Percentiles rank a stretch among this genome's conserved stretches.
Evolutionary conservation across 2,113 vertebrate species (phyloP).

Genomic region (Perccottus glenii): DNA sequence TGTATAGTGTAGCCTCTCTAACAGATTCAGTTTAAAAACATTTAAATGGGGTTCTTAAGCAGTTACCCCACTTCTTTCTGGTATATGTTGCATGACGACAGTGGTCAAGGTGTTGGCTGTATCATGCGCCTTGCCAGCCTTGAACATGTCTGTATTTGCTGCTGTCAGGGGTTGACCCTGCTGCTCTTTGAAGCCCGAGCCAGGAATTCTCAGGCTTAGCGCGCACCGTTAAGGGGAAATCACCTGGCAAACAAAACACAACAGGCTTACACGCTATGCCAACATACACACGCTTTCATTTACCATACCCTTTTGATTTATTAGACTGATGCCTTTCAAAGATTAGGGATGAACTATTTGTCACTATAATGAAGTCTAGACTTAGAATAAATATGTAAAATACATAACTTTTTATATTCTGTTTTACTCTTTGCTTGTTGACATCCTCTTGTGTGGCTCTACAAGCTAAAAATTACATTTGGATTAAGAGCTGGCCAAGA

Average conservation of each 20-base stretch:
- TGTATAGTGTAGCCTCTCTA: no score
- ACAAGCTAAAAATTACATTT: background rate
- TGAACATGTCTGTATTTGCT: constrained; percentile 74
- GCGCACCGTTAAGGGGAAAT: constrained; percentile 72
- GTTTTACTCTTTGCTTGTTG: no score
- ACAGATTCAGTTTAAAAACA: no score
- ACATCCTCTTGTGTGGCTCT: background rate
- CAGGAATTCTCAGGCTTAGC: constrained; percentile 73
- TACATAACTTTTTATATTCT: no score
- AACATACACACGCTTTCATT: constrained; percentile 54
- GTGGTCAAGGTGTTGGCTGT: constrained; percentile 28
- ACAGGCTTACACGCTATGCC: constrained; percentile 41
- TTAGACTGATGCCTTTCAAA: constrained; percentile 6
- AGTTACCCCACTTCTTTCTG: no score
- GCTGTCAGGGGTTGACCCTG: constrained; percentile 53
- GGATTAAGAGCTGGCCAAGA: background rate
- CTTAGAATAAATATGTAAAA: background rate
- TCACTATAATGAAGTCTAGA: background rate
- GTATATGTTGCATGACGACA: background rate
- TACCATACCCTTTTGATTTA: constrained; percentile 28
- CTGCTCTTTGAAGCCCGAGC: constrained; percentile 73
- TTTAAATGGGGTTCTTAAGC: no score
- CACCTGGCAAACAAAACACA: constrained; percentile 67
- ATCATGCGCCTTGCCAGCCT: constrained; percentile 4
- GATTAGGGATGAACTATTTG: constrained; percentile 11